A percentile compares a stretch with the other conserved stretches of the same genome.
Evolutionary conservation across 2,797 vertebrate species (phyloP).

Genomic region (Rhinogobio ventralis): DNA sequence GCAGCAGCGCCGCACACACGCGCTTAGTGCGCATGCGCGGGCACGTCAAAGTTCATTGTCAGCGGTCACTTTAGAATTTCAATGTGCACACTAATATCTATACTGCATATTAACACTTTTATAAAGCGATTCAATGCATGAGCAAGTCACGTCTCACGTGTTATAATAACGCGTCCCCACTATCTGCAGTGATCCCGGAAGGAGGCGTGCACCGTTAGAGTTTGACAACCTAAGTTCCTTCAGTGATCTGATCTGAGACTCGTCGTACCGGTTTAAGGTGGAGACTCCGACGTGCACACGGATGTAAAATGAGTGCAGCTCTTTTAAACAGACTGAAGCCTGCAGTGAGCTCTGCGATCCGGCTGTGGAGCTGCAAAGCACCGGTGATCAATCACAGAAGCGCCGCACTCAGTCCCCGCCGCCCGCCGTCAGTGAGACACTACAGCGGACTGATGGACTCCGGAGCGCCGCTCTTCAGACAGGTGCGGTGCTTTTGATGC

Average conservation of each 20-base stretch:
- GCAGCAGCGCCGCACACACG: too few relatives aligned
- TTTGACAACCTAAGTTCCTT: neutral
- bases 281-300: neutral
- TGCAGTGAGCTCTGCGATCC: conserved; percentile 37
- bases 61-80: neutral
- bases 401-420: neutral
- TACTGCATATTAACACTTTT: too few relatives aligned
- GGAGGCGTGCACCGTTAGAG: neutral
- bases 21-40: conserved; percentile 4
- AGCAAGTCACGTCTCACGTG: neutral
- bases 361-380: neutral
- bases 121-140: neutral
- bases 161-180: neutral
- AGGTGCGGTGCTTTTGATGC: conserved; percentile 41
- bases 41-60: neutral
- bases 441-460: conserved; percentile 66
- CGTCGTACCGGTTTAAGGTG: neutral
- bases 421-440: conserved; percentile 16
- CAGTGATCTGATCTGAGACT: neutral
- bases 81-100: neutral
- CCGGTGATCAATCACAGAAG: conserved; percentile 16
- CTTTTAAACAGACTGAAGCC: conserved; percentile 36
- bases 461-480: conserved; percentile 73
- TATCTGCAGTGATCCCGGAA: neutral
- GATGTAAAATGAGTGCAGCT: conserved; percentile 16